Conservation (phyloP, 2,888 invertebrate genomes). For the Saturnia pavonia region DNA sequence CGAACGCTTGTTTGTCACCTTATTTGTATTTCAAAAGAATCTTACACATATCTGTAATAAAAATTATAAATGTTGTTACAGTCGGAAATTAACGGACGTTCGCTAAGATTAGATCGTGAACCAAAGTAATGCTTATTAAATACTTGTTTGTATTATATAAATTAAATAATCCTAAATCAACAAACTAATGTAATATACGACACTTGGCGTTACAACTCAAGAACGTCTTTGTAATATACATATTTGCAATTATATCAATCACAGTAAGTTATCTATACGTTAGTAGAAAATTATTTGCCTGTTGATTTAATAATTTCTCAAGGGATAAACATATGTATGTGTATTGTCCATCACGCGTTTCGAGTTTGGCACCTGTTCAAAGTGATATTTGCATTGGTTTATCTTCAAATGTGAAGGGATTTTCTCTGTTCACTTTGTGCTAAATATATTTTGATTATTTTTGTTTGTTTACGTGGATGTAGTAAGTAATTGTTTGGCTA, state of each 20-base stretch:
- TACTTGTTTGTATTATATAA: no score
- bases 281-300: conserved; percentile 1
- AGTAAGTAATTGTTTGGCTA: background rate
- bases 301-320: background rate
- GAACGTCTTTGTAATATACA: background rate
- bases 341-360: conserved; percentile 1
- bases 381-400: background rate
- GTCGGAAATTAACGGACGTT: no score
- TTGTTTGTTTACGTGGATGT: background rate
- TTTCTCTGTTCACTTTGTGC: background rate
- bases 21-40: no score
- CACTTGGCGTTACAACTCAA: background rate
- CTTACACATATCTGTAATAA: no score
- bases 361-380: background rate
- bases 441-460: background rate
- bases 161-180: background rate
- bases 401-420: background rate
- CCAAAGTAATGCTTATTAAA: no score
- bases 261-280: conserved; percentile 1
- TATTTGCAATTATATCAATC: background rate
- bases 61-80: no score
- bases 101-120: no score
- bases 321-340: background rate
- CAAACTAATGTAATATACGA: background rate
- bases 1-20: no score